A percentile compares a stretch with the other conserved stretches of the same genome.
Conservation (phyloP, 2,113 vertebrate species). For the Machaerirhynchus nigripectus region DNA sequence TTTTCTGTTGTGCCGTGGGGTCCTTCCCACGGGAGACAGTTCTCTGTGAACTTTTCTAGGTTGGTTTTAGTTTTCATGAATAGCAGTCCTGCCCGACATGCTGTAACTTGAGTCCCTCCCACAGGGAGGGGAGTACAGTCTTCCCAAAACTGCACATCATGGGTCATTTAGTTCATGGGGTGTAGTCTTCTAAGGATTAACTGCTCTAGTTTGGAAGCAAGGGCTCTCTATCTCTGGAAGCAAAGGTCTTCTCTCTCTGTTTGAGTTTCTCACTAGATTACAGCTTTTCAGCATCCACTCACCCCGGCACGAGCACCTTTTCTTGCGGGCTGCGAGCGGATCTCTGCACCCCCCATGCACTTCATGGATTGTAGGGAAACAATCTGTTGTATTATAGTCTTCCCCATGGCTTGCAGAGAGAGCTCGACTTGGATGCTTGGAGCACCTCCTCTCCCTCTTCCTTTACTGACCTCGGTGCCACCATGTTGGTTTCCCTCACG, state of each 20-base stretch:
- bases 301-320: background rate
- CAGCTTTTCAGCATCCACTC: background rate
- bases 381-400: no score
- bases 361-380: no score
- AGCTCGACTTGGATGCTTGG: no score
- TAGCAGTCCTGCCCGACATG: background rate
- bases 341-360: no score
- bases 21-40: background rate
- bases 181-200: background rate
- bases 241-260: background rate
- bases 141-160: background rate
- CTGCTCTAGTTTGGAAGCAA: background rate
- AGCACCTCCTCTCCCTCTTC: background rate
- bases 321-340: no score
- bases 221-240: no score
- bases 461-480: background rate
- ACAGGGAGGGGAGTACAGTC: accelerated
- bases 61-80: background rate
- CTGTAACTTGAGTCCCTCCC: background rate
- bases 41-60: background rate
- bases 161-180: background rate
- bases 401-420: no score
- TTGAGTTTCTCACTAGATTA: background rate
- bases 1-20: background rate
- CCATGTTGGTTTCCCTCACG: background rate